phyloP scores from a whole-genome alignment of 2,888 invertebrate genomes.

The Spodoptera littoralis region DNA sequence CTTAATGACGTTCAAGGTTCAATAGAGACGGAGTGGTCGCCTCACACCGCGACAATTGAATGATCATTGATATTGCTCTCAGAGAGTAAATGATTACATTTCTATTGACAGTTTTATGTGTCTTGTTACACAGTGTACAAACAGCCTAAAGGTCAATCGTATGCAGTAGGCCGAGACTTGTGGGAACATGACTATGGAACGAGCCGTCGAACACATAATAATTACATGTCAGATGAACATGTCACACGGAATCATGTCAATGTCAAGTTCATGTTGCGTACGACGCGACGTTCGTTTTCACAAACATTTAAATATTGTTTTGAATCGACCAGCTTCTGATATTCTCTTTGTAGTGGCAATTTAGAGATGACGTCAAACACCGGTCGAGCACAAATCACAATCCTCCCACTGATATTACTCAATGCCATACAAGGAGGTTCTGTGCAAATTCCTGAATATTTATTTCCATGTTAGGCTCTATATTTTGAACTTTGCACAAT shows the following conservation, averaged over 20 bases:
- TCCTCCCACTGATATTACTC: slow-evolving; percentile 40
- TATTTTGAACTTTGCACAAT: slow-evolving; percentile 1
- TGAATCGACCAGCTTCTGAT: slow-evolving; percentile 16
- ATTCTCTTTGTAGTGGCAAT: slow-evolving; percentile 26
- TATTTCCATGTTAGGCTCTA: slow-evolving; percentile 7
- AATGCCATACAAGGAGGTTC: slow-evolving; percentile 34
- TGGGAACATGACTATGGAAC: slow-evolving; percentile 59
- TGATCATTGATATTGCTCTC: slow-evolving; percentile 53
- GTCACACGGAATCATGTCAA: slow-evolving; percentile 68
- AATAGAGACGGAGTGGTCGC: slow-evolving; percentile 11
- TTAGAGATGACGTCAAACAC: slow-evolving; percentile 51
- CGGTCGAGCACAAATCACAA: slow-evolving; percentile 24
- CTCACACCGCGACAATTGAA: slow-evolving; percentile 44
- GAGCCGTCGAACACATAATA: slow-evolving; percentile 33
- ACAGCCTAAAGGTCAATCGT: slow-evolving; percentile 64
- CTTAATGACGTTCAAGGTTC: slow-evolving; percentile 19
- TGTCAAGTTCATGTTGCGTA: slow-evolving; percentile 65
- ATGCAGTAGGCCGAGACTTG: slow-evolving; percentile 55
- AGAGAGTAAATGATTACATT: slow-evolving; percentile 49
- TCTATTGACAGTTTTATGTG: slow-evolving; percentile 55
- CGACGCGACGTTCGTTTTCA: slow-evolving; percentile 33
- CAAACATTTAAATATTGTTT: slow-evolving; percentile 45
- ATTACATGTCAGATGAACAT: slow-evolving; percentile 51
- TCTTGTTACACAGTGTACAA: slow-evolving; percentile 34
- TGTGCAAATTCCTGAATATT: slow-evolving; percentile 6